Base-by-base conservation (phyloP, 1,140 invertebrate genomes). In the Zaprionus kolodkinae region DNA sequence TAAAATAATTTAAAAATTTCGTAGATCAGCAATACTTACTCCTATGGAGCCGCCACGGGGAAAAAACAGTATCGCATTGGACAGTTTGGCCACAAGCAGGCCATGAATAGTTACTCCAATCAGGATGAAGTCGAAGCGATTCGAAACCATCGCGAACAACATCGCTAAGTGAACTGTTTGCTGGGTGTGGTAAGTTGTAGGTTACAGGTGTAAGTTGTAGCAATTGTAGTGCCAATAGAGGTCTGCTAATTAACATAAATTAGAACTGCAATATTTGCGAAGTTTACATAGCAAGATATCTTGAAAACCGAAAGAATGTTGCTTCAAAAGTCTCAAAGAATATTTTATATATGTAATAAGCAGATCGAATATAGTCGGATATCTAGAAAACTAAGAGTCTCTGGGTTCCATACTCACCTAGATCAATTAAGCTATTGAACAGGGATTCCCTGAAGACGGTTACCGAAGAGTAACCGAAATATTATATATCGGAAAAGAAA, bases 41-140 rank as follows among this genome's bases (percentile, higher is more conserved):
- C 91, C 91, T 72, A 86, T 70, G 0, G 91, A 88, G 43, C 79
- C 77, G 17, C 88, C 90, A 30, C 87, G 75, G n/a, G 91, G 78
- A 76, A 79, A 92, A 36, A 91, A 81, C 3, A 92, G 55, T 35
- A 80, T 33, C 0, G 77, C 35, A 11, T 35, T 56, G 4, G 36
- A 25, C 2, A 64, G 43, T 3, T n/a, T 13, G 21, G 21, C 21
- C 3, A 48, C n/a, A 57, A 3, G 9, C 0, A 70, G 40, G 3
- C 67, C 35, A 6, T 59, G 21, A 3, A 61, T 6, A 27, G 17
- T 35, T n/a, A 66, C 52, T 45, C 25, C 60, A 56, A 69, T 6
- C 27, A 65, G 27, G 55, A 40, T 35, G 56, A 38, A 35, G 40
- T 27, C 17, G 59, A 2, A 66, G 15, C 3, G 38, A n/a, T 36